Conservation (phyloP, 2,113 vertebrate species). For the Tiliqua scincoides region DNA sequence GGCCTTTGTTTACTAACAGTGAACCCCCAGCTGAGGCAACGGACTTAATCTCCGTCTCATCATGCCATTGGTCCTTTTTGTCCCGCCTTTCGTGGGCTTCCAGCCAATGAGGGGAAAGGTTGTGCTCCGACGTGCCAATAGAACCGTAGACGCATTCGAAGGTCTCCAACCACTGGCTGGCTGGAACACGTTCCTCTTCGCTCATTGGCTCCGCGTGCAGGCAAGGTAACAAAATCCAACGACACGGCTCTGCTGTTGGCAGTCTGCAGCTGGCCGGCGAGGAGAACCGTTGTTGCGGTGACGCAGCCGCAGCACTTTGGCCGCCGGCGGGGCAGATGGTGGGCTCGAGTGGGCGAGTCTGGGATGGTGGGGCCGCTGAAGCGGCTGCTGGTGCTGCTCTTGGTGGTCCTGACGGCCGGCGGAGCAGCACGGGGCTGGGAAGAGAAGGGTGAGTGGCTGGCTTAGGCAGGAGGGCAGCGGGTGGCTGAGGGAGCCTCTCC, state of each 20-base stretch:
- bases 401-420: not conserved
- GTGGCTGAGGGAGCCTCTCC: too few relatives aligned
- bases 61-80: not conserved
- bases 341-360: not conserved
- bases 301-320: rapidly evolving
- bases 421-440: slow-evolving; percentile 41
- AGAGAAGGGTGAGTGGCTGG: slow-evolving; percentile 25
- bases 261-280: not conserved
- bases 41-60: too few relatives aligned
- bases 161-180: rapidly evolving
- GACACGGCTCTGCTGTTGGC: not conserved
- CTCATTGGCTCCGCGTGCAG: rapidly evolving
- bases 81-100: not conserved
- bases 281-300: too few relatives aligned
- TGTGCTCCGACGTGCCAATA: not conserved
- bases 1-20: too few relatives aligned
- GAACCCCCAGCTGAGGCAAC: too few relatives aligned
- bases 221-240: too few relatives aligned
- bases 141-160: not conserved
- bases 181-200: rapidly evolving
- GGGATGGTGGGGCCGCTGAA: not conserved
- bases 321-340: rapidly evolving
- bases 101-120: not conserved
- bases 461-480: too few relatives aligned
- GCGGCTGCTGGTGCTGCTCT: slow-evolving; percentile 13